These are phyloP conservation scores for Mythimna vitellina DNA, from an alignment of 2,888 invertebrate species.

Conservation along the genomic window DNA sequence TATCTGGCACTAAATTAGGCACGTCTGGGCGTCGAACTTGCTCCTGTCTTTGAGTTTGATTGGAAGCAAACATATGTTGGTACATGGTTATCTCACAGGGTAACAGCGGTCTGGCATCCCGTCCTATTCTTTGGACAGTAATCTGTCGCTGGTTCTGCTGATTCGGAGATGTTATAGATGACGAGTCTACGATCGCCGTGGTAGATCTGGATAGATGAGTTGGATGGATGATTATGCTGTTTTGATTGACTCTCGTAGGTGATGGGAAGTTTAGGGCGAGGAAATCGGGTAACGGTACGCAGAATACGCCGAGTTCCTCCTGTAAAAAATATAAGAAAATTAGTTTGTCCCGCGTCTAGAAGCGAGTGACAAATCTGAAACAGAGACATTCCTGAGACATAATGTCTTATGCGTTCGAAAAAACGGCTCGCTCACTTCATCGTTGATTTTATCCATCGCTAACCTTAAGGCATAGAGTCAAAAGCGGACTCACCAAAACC, in stretches of 20 bases:
- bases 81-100: conserved; percentile 88
- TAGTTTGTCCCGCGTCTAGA: no score
- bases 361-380: no score
- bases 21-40: conserved; percentile 66
- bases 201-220: conserved; percentile 46
- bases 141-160: conserved; percentile 83
- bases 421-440: no score
- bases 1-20: conserved; percentile 75
- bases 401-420: no score
- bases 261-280: conserved; percentile 81
- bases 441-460: no score
- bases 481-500: no score
- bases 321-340: conserved; percentile 63
- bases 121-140: conserved; percentile 90
- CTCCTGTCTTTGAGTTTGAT: conserved; percentile 68
- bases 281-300: conserved; percentile 85
- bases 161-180: conserved; percentile 67
- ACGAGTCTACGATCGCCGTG: conserved; percentile 61
- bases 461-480: no score
- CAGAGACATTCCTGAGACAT: no score
- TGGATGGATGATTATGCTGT: conserved; percentile 74
- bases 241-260: conserved; percentile 68
- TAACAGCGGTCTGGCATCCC: conserved; percentile 89
- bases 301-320: conserved; percentile 87
- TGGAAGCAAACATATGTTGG: conserved; percentile 84